These are phyloP conservation scores for human (Homo sapiens) DNA, from an alignment of 2,113 vertebrate species.

Conservation along the genomic window GRCh38 chr7:42135001-42135500, in stretches of 20 bases:
- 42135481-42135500: background rate
- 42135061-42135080: background rate
- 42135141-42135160: background rate
- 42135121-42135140: slow-evolving; percentile 48
- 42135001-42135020: slow-evolving; percentile 67
- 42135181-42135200: background rate
- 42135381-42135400: background rate
- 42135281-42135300: slow-evolving; percentile 43
- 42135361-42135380: background rate
- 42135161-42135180: slow-evolving; percentile 30
- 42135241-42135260: background rate
- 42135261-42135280: background rate
- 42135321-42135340: background rate
- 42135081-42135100: slow-evolving; percentile 49
- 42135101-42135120: slow-evolving; percentile 51
- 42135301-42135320: background rate
- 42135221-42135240: background rate
- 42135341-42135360: slow-evolving; percentile 6
- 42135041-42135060: slow-evolving; percentile 41
- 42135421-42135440: background rate
- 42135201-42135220: slow-evolving; percentile 1
- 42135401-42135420: background rate
- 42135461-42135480: background rate
- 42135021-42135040: slow-evolving; percentile 37
- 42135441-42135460: background rate